Evolutionary conservation across 2,888 invertebrate genomes (phyloP).

Genomic region (Sturmia bella): DNA sequence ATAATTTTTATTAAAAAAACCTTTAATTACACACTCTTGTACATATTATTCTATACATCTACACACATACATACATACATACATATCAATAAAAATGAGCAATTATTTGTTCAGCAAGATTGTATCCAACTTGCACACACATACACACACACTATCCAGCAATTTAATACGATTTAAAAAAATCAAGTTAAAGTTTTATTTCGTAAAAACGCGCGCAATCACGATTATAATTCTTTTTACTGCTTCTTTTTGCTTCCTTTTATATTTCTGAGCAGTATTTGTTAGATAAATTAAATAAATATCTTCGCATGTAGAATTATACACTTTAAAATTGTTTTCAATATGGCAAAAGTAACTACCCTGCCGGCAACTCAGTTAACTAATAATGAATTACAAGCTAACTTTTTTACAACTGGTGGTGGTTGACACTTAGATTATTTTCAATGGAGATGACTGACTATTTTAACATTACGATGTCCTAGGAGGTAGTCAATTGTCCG

Average conservation of each 20-base stretch:
- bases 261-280: not conserved
- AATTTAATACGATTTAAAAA: not conserved
- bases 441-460: no score
- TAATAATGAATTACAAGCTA: no score
- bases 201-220: slow-evolving; percentile 64
- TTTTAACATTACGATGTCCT: no score
- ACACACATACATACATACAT: slow-evolving; percentile 13
- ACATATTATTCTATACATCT: no score
- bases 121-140: slow-evolving; percentile 17
- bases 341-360: not conserved
- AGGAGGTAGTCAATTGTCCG: no score
- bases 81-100: not conserved
- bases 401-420: no score
- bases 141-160: not conserved
- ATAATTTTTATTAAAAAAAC: no score
- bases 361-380: no score
- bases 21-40: no score
- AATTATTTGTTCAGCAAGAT: not conserved
- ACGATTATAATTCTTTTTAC: slow-evolving; percentile 13
- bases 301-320: not conserved
- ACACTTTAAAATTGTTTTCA: slow-evolving; percentile 15
- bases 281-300: not conserved
- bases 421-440: no score
- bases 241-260: slow-evolving; percentile 2
- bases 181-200: slow-evolving; percentile 52